Evolutionary conservation across 2,888 invertebrate genomes (phyloP), one percentile per base, ranked within the genome.

Genomic region (Heteromurus nitidus): DNA sequence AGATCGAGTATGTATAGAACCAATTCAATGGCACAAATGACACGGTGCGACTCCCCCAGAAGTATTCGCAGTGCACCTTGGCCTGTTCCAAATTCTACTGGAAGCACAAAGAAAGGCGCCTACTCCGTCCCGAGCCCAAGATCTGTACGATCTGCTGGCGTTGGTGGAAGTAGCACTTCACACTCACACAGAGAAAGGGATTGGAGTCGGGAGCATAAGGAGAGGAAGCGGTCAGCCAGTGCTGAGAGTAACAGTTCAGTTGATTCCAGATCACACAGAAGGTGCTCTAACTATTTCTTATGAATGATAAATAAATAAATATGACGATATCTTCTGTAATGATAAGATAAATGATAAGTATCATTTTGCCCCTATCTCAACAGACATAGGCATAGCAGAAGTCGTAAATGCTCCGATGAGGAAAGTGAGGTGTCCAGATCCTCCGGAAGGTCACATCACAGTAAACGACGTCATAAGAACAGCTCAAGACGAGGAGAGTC

Each of bases 221-320:
- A 84, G 24, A 60, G 86, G 60, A 87, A 86, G 30, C 85, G 90
- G 28, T 89, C 89, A 0, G 95, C 95, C 75, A 95, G 95, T 86
- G 94, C 96, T 30, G 96, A 96, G 90, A 96, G 96, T 88, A 96
- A 95, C 90, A 96, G 95, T 89, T 95, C 95, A 30, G 95, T 94
- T 86, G 96, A 96, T 89, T 95, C 94, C 7, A 91, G 94, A 85
- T 93, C 93, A 16, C 94, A 94, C 89, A 92, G 93, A 90, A 93
- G 94, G 93, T 94, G 89, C 24, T 20, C 18, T 42, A 9, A 42
- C 22, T 31, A 42, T 64, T 22, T 24, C 20, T n/a, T n/a, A n/a
- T n/a, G n/a, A n/a, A n/a, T n/a, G n/a, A n/a, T n/a, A n/a, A n/a
- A n/a, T n/a, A 36, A 36, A 36, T 36, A 7, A 36, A 9, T 36